Evolutionary conservation across 2,797 vertebrate species (phyloP).

Genomic region (Salmo trutta): DNA sequence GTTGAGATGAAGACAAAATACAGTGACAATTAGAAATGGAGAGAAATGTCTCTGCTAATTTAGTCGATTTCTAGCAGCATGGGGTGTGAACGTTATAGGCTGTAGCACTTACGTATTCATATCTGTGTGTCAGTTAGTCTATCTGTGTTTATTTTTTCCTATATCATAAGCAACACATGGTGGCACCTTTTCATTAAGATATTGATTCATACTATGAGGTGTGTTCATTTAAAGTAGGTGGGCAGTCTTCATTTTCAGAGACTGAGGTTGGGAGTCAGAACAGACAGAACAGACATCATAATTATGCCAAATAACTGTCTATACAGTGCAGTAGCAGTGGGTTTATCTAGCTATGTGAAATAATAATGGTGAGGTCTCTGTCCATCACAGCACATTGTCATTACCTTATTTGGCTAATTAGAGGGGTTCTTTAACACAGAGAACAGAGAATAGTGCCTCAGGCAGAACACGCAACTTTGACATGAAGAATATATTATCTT

Average conservation of each 20-base stretch:
- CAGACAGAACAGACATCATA: too few species aligned
- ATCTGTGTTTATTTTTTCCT: slow-evolving; percentile 1
- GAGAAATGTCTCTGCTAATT: neutral
- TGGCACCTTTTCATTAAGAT: neutral
- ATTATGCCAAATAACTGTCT: too few species aligned
- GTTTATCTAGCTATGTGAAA: neutral
- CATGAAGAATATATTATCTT: slow-evolving; percentile 50
- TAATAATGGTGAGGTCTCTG: slow-evolving; percentile 15
- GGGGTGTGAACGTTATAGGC: neutral
- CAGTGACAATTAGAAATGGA: neutral
- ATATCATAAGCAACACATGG: neutral
- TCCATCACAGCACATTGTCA: slow-evolving; percentile 42
- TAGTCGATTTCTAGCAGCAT: neutral
- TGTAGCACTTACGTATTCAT: neutral
- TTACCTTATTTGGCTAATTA: slow-evolving; percentile 39
- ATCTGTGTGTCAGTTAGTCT: neutral
- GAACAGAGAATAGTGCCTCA: slow-evolving; percentile 39
- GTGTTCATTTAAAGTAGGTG: neutral
- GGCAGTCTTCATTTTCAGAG: neutral
- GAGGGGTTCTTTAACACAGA: slow-evolving; percentile 36
- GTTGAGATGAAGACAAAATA: slow-evolving; percentile 1
- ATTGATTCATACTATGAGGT: neutral
- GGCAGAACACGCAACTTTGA: slow-evolving; percentile 55
- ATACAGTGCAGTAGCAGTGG: neutral
- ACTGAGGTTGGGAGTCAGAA: too few species aligned